Conservation (phyloP, 2,888 invertebrate species). For the Drosophila peninsularis region DNA sequence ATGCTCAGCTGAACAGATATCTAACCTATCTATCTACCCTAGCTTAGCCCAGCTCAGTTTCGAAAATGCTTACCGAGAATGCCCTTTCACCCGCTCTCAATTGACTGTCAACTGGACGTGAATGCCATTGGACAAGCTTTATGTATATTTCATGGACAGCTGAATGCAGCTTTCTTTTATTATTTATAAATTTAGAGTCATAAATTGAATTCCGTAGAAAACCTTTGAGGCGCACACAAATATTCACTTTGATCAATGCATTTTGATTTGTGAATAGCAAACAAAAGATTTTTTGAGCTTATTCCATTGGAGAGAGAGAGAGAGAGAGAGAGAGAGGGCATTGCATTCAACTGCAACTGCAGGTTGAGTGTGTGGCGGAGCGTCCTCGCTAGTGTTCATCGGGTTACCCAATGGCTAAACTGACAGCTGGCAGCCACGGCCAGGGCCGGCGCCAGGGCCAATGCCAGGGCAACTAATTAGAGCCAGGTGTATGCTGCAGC, state of each 20-base stretch:
- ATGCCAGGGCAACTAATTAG: slow-evolving; percentile 10
- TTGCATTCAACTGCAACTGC: slow-evolving; percentile 7
- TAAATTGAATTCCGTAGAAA: slow-evolving; percentile 1
- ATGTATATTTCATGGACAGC: neutral
- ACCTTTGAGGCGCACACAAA: neutral
- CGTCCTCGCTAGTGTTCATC: neutral
- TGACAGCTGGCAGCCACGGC: neutral
- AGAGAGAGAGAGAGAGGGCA: neutral
- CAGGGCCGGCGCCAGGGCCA: neutral
- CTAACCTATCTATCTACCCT: too few species aligned
- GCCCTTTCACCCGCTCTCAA: neutral
- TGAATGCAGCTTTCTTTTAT: neutral
- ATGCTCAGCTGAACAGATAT: too few species aligned
- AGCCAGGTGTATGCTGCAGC: neutral
- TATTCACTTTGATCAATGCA: slow-evolving; percentile 6
- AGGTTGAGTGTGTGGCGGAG: neutral
- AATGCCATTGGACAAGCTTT: neutral
- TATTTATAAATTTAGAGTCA: neutral
- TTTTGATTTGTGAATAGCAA: neutral
- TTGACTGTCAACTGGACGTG: neutral
- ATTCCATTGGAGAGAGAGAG: neutral
- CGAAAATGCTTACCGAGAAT: neutral
- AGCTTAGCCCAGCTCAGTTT: neutral
- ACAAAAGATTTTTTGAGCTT: neutral
- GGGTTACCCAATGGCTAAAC: neutral